Evolutionary conservation across 2,113 vertebrate genomes (phyloP).

Genomic region (Leptobrachium leishanense): DNA sequence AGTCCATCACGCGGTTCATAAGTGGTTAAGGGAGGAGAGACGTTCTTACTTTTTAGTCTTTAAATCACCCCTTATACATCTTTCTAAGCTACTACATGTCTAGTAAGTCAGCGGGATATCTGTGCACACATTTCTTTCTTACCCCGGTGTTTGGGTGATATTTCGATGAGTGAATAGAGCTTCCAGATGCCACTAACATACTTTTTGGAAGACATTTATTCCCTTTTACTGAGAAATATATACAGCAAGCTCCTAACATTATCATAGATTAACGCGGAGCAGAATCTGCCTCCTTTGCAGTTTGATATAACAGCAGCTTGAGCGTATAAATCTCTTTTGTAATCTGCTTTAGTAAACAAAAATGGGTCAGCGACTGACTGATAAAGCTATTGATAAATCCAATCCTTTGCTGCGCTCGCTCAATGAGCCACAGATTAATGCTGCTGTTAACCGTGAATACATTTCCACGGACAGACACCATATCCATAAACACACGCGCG

Average conservation of each 20-base stretch:
- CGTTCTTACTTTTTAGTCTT: too few relatives aligned
- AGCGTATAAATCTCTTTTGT: slow-evolving; percentile 43
- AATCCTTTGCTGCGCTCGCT: slow-evolving; percentile 27
- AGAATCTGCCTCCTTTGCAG: slow-evolving; percentile 41
- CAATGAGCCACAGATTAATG: not conserved
- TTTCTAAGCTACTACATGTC: too few relatives aligned
- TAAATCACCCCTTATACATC: too few relatives aligned
- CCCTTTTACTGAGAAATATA: slow-evolving; percentile 11
- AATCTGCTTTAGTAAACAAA: slow-evolving; percentile 22
- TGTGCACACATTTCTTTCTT: too few relatives aligned
- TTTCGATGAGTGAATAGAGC: too few relatives aligned
- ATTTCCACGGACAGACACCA: slow-evolving; percentile 43
- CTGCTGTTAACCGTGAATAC: not conserved
- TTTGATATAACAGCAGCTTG: slow-evolving; percentile 32
- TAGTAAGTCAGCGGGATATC: too few relatives aligned
- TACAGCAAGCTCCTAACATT: slow-evolving; percentile 38
- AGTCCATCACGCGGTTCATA: too few relatives aligned
- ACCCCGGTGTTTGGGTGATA: too few relatives aligned
- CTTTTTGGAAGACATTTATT: not conserved
- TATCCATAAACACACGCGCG: slow-evolving; percentile 47
- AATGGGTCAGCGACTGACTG: slow-evolving; percentile 23
- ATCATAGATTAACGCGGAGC: slow-evolving; percentile 28
- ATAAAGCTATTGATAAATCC: slow-evolving; percentile 34
- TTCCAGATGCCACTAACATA: too few relatives aligned
- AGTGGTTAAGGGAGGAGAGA: too few relatives aligned